Evolutionary conservation across 1,140 invertebrate species (phyloP).

Genomic region (Leucophenga varia): DNA sequence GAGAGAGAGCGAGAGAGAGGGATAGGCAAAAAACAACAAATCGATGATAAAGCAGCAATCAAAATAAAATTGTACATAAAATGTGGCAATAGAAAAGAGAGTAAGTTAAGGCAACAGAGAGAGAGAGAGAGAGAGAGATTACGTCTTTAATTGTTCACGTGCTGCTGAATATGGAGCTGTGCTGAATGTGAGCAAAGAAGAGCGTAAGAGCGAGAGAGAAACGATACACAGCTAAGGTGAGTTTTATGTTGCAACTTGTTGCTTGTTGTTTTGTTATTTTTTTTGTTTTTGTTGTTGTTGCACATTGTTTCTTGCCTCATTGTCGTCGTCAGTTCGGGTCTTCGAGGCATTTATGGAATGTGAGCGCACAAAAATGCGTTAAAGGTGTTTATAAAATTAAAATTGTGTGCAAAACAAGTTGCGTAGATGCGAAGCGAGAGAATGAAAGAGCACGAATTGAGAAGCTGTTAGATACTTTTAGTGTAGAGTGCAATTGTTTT

Average conservation of each 20-base stretch:
- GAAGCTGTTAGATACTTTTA: too few species aligned
- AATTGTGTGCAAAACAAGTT: conserved; percentile 54
- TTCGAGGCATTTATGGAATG: conserved; percentile 50
- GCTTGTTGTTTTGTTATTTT: too few species aligned
- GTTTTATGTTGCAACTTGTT: too few species aligned
- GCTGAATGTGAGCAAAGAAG: conserved; percentile 13
- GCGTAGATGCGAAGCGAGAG: conserved; percentile 17
- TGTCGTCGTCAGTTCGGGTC: too few species aligned
- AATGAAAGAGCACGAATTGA: conserved; percentile 9
- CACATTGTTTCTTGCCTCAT: neutral
- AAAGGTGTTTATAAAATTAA: conserved; percentile 55
- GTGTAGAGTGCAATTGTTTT: too few species aligned
- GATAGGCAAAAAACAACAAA: conserved; percentile 9
- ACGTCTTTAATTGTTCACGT: too few species aligned
- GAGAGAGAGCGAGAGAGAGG: conserved; percentile 9
- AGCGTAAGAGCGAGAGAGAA: too few species aligned
- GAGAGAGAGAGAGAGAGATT: too few species aligned
- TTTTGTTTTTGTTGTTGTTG: too few species aligned
- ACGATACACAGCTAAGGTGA: neutral
- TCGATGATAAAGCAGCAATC: conserved; percentile 2
- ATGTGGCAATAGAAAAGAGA: conserved; percentile 25
- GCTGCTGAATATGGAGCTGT: neutral
- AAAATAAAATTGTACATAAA: conserved; percentile 10
- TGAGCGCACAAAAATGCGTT: conserved; percentile 53
- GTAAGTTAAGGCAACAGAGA: too few species aligned